Percentiles rank a stretch among this genome's conserved stretches.
Evolutionary conservation across 2,113 vertebrate genomes (phyloP).

Genomic region (Taurulus bubalis): DNA sequence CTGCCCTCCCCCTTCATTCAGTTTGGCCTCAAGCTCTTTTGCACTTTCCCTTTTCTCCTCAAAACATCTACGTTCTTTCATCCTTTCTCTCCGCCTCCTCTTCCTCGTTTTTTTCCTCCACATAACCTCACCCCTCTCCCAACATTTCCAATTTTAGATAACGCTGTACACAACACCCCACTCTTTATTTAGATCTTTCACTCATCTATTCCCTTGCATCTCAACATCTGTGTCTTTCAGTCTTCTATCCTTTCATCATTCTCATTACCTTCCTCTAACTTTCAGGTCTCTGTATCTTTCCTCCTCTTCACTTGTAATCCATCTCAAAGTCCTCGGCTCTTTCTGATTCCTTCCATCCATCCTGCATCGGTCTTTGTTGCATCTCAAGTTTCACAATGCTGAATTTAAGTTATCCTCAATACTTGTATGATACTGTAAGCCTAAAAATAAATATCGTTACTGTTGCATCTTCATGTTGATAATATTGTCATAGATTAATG

Average conservation of each 20-base stretch:
- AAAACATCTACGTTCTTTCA: slow-evolving; percentile 24
- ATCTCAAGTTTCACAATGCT: slow-evolving; percentile 19
- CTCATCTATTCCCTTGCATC: slow-evolving; percentile 46
- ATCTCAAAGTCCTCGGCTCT: slow-evolving; percentile 2
- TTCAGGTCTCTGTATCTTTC: not conserved
- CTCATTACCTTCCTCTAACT: slow-evolving; percentile 27
- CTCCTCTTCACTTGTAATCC: slow-evolving; percentile 5
- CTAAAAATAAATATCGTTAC: not conserved
- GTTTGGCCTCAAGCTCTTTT: slow-evolving; percentile 12
- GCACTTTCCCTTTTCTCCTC: slow-evolving; percentile 8
- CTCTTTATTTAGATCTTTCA: slow-evolving; percentile 7
- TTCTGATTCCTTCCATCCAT: not conserved
- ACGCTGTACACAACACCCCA: not conserved
- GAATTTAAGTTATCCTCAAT: not conserved
- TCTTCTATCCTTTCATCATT: slow-evolving; percentile 24
- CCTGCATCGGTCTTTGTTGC: not conserved
- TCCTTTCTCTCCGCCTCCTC: slow-evolving; percentile 17
- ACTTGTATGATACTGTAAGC: not conserved
- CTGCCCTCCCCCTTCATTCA: not conserved
- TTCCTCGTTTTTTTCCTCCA: not conserved
- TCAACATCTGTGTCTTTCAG: slow-evolving; percentile 55
- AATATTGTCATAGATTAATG: not conserved
- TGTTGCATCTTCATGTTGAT: not conserved
- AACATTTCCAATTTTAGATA: not conserved
- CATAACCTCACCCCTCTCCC: not conserved